These are phyloP conservation scores for Catharus ustulatus DNA, from an alignment of 2,797 vertebrate species.

Conservation along the genomic window DNA sequence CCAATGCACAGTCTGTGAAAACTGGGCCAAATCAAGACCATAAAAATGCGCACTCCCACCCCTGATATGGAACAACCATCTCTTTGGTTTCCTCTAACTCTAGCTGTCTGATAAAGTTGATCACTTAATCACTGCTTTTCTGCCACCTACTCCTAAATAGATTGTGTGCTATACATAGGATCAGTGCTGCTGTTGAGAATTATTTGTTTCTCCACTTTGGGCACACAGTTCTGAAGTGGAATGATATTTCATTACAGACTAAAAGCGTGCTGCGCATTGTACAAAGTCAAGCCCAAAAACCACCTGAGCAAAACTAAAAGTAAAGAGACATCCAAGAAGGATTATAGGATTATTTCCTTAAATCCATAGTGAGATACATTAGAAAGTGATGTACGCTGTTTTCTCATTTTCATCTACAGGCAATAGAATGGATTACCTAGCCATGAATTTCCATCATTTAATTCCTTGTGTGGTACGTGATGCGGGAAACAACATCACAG, in stretches of 20 bases:
- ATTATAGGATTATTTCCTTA: slow-evolving; percentile 39
- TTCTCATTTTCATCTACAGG: slow-evolving; percentile 32
- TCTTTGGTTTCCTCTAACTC: not conserved
- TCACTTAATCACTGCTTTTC: not conserved
- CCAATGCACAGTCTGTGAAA: not conserved
- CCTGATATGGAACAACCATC: not conserved
- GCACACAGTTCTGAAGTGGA: not conserved
- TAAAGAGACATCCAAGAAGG: slow-evolving; percentile 1
- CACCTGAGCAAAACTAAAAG: slow-evolving; percentile 11
- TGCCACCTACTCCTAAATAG: not conserved
- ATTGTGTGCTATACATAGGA: not conserved
- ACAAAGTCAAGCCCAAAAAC: not conserved
- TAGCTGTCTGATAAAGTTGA: not conserved
- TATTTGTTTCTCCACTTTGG: not conserved
- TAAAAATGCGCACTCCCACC: not conserved
- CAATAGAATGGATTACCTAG: not conserved
- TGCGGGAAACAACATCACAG: not conserved
- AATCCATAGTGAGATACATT: not conserved
- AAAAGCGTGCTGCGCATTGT: not conserved
- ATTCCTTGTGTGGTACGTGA: not conserved
- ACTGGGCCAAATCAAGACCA: not conserved
- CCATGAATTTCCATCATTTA: slow-evolving; percentile 17
- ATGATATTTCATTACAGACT: not conserved
- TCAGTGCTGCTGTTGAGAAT: not conserved
- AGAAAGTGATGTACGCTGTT: not conserved